Base-by-base conservation (phyloP, 2,797 vertebrate species). In the Pelochelys cantorii region DNA sequence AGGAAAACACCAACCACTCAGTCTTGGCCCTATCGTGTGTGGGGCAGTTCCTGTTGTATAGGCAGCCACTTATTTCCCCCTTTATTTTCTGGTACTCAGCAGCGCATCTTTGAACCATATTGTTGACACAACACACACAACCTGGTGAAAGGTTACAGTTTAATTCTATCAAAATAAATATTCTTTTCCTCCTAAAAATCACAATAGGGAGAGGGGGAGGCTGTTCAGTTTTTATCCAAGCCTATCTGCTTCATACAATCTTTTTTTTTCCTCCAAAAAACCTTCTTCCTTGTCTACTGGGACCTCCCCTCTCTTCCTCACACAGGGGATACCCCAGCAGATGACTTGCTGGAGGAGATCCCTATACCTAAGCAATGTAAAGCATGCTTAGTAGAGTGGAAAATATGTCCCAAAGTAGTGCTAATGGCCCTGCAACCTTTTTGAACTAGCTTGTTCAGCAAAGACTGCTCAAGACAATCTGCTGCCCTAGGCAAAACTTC, bases 51-150 rank as follows among this genome's bases (percentile, higher is more conserved):
- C 27, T 88, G 42, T 23, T 59, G 11, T 62, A 3, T 0, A 0
- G 8, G n/a, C 90, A 87, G 17, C 29, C 31, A 48, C 20, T 17
- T 20, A 71, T 71, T 71, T 71, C 68, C 34, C 34, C 68, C 4
- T 68, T 79, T 88, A 48, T 80, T 93, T 91, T 77, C 77, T 87
- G 53, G 11, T 93, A 65, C 25, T 92, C 85, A 60, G 31, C 37
- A 95, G n/a, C 42, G 86, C 81, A 87, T 2, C 52, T 88, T 91
- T 34, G 79, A 93, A 86, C 53, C 89, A 34, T 31, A 92, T 79
- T 91, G 34, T 95, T 93, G 92, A 48, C 42, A 48, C 42, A 48
- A 84, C 59, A 62, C 1, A 78, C 2, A 4, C 57, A 77, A 71
- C 57, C 53, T 60, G 23, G 27, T 52, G 42, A 52, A 77, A 52